A percentile compares a stretch with the other conserved stretches of the same genome.
Evolutionary conservation across 2,113 vertebrate genomes (phyloP).

Genomic region (Butorides virescens): DNA sequence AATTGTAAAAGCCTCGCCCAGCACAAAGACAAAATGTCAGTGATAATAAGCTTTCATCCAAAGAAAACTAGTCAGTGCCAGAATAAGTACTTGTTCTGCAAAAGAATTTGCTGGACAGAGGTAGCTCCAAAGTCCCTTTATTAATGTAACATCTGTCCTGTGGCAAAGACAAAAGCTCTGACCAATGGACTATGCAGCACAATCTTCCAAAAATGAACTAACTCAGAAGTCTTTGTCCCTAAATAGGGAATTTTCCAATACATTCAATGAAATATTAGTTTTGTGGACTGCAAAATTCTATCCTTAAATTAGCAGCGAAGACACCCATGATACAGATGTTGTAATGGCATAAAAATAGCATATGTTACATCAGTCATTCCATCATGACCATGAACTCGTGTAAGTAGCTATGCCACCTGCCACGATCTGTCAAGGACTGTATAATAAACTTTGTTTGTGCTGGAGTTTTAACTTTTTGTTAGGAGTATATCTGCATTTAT

Average conservation of each 20-base stretch:
- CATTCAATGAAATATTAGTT: background rate
- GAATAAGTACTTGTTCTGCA: background rate
- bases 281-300: background rate
- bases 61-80: background rate
- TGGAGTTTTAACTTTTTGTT: background rate
- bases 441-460: background rate
- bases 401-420: background rate
- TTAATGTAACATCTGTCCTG: background rate
- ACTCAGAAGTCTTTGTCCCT: background rate
- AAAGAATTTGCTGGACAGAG: background rate
- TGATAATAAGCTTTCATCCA: background rate
- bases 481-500: background rate
- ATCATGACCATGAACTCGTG: background rate
- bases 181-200: background rate
- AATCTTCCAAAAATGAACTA: background rate
- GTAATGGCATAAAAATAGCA: background rate
- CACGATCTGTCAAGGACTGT: accelerated
- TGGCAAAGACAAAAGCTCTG: background rate
- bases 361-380: background rate
- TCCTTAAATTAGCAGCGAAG: background rate
- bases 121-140: background rate
- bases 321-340: background rate
- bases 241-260: background rate
- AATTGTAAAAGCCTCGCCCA: background rate
- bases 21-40: background rate